Conservation (phyloP, 2,888 invertebrate genomes). For the Leptinotarsa juncta region DNA sequence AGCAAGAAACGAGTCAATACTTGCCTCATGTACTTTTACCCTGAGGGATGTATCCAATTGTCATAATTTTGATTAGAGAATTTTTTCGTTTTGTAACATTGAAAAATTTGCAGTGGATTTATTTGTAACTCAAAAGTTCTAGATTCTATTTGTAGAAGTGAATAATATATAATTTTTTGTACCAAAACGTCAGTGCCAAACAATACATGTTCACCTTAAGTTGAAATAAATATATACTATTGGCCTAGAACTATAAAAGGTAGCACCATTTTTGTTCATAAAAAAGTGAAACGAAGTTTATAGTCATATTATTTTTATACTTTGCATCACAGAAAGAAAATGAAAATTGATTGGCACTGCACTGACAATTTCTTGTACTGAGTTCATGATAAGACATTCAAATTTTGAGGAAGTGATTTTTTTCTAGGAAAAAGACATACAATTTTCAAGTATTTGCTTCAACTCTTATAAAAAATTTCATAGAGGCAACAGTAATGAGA, state of each 20-base stretch:
- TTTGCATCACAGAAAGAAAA: conserved; percentile 22
- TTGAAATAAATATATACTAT: conserved; percentile 29
- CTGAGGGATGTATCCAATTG: too few relatives aligned
- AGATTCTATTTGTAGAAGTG: too few relatives aligned
- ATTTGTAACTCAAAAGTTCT: too few relatives aligned
- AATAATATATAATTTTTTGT: conserved; percentile 11
- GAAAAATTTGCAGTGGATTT: too few relatives aligned
- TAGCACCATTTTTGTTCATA: conserved; percentile 41
- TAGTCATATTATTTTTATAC: not conserved
- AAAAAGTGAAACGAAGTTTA: not conserved
- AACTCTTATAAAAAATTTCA: too few relatives aligned
- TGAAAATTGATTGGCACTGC: conserved; percentile 19
- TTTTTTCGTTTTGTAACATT: too few relatives aligned
- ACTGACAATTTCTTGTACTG: not conserved
- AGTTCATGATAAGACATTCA: not conserved
- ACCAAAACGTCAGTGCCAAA: conserved; percentile 37
- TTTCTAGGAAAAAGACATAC: too few relatives aligned
- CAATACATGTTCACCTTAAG: conserved; percentile 27
- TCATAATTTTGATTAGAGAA: too few relatives aligned
- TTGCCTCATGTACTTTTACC: too few relatives aligned
- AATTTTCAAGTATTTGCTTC: too few relatives aligned
- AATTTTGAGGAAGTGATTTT: not conserved
- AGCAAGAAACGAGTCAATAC: too few relatives aligned
- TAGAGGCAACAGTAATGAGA: too few relatives aligned
- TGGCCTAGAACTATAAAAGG: conserved; percentile 31